phyloP scores from a whole-genome alignment of 2,888 invertebrate genomes.

The Prosopocoilus inquinatus region DNA sequence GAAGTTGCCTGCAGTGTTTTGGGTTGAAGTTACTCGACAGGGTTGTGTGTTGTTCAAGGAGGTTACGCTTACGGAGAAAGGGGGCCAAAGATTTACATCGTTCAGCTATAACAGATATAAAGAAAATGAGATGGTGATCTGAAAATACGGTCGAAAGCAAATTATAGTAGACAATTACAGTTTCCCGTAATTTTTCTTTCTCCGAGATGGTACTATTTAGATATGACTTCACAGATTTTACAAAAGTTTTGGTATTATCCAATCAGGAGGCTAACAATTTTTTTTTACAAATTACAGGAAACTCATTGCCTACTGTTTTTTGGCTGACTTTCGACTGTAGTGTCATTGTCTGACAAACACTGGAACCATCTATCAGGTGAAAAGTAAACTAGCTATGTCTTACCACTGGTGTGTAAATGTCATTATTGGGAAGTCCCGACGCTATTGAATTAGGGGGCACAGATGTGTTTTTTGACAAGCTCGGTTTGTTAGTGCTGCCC shows the following conservation, averaged over 20 bases:
- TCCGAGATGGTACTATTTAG: no score
- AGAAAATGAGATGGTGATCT: neutral
- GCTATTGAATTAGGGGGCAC: constrained; percentile 7
- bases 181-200: no score
- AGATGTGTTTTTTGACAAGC: constrained; percentile 13
- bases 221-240: no score
- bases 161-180: neutral
- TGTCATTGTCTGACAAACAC: no score
- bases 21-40: constrained; percentile 35
- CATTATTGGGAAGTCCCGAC: constrained; percentile 23
- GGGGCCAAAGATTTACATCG: constrained; percentile 60
- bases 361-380: no score
- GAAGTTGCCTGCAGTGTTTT: constrained; percentile 41
- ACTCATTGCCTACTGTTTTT: no score
- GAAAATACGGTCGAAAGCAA: neutral
- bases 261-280: no score
- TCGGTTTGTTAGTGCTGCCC: constrained; percentile 8
- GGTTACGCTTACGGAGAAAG: constrained; percentile 56
- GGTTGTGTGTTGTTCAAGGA: constrained; percentile 44
- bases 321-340: no score
- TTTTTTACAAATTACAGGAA: no score
- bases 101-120: constrained; percentile 34
- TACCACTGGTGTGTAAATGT: constrained; percentile 34
- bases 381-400: constrained; percentile 11
- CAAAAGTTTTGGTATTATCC: no score